These are phyloP conservation scores for Neuroterus valhalla DNA, from an alignment of 1,140 invertebrate species.

Conservation along the genomic window DNA sequence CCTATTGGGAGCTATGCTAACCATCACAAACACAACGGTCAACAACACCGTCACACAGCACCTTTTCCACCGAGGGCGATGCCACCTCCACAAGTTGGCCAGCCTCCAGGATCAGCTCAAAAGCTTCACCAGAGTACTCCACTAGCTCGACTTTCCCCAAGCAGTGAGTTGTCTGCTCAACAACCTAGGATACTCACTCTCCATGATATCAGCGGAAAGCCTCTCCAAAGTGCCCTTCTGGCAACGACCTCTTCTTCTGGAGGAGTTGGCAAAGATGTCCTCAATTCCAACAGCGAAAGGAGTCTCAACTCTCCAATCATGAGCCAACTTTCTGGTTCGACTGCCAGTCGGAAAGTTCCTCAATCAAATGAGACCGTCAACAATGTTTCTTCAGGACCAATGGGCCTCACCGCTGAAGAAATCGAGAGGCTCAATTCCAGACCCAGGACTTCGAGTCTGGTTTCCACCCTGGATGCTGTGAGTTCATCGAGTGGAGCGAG, in stretches of 20 bases:
- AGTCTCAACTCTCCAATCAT: conserved; percentile 93
- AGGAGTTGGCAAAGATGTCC: conserved; percentile 86
- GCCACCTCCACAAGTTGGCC: conserved; percentile 81
- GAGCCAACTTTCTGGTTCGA: conserved; percentile 90
- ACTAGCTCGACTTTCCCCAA: conserved; percentile 90
- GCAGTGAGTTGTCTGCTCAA: conserved; percentile 92
- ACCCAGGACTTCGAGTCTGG: conserved; percentile 89
- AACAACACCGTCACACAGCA: conserved; percentile 84
- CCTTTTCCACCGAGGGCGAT: conserved; percentile 80
- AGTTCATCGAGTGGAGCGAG: conserved; percentile 92
- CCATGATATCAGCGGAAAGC: conserved; percentile 95
- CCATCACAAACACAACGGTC: conserved; percentile 85
- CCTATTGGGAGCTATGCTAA: conserved; percentile 80
- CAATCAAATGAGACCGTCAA: conserved; percentile 73
- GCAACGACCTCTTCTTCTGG: conserved; percentile 91
- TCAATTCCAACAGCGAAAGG: conserved; percentile 91
- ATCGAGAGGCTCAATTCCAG: conserved; percentile 92
- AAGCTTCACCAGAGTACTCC: conserved; percentile 90
- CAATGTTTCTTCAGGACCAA: conserved; percentile 78
- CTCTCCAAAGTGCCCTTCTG: conserved; percentile 89
- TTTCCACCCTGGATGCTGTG: conserved; percentile 93
- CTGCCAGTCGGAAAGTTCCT: conserved; percentile 81
- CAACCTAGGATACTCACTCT: conserved; percentile 93
- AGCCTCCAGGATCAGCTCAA: conserved; percentile 77
- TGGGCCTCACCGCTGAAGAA: conserved; percentile 93